Evolutionary conservation across 1,140 invertebrate species (phyloP), one percentile per base, ranked within the genome.

Genomic region (Ceratoteleas bidentatus): DNA sequence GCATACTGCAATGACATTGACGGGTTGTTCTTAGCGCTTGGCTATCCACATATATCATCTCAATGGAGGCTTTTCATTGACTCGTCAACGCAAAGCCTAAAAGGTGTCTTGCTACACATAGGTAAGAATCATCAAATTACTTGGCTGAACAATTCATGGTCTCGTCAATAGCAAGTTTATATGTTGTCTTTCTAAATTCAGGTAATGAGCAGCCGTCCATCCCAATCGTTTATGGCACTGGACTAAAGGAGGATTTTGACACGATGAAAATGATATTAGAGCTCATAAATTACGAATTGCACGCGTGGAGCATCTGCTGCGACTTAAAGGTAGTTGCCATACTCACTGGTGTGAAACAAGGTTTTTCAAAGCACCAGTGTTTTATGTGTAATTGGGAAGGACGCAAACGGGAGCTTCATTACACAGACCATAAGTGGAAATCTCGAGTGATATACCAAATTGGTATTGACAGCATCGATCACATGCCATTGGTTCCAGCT

Each of bases 291-390:
- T 74, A 74, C 45, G 53, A 64, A 24, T 0, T 13, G 10, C 45
- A 74, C 47, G 14, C 24, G 6, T 74, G 60, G 60, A 61, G 50
- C 13, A 40, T 74, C 6, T 74, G 52, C 32, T 74, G 70, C 13
- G 61, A 74, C 14, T 65, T 65, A 3, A 65, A 74, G 58, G 36
- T 57, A 11, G 70, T 74, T 1, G 52, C 58, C 0, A n/a, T 74
- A 8, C 9, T 64, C 7, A 47, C 9, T 13, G 60, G 61, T n/a
- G 11, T 49, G 0, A 45, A 65, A 57, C 6, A 57, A 49, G 61
- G 52, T 16, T 74, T 45, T 57, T 38, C 36, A 1, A 38, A 38
- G 34, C 24, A 74, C 10, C 50, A 54, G 33, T 74, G 57, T 34
- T 74, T 65, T 57, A 3, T 64, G 8, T 74, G 70, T 50, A 1